Evolutionary conservation across 2,888 invertebrate species (phyloP).

Genomic region (Xanthorhoe designata): DNA sequence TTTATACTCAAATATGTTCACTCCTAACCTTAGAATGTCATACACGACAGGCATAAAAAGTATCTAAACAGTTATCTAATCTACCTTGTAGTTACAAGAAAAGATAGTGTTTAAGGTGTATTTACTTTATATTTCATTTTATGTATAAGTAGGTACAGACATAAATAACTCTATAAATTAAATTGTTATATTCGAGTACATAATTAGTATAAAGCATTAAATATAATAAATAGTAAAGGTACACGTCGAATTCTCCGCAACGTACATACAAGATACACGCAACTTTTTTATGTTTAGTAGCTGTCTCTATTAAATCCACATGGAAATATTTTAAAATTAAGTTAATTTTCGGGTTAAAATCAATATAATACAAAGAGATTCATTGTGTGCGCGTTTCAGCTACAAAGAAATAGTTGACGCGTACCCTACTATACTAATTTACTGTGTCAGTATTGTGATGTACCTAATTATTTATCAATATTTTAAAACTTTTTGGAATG

Average conservation of each 20-base stretch:
- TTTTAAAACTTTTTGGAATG: no score
- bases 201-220: neutral
- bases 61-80: constrained; percentile 11
- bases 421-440: no score
- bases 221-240: neutral
- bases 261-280: neutral
- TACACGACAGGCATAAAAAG: neutral
- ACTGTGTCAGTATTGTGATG: no score
- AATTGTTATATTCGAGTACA: constrained; percentile 18
- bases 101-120: constrained; percentile 17
- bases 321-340: no score
- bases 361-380: neutral
- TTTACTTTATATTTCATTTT: constrained; percentile 14
- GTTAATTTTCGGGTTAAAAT: neutral
- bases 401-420: no score
- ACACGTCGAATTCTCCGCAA: neutral
- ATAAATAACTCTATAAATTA: constrained; percentile 12
- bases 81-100: constrained; percentile 15
- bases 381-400: no score
- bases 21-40: neutral
- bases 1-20: no score
- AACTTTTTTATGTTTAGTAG: neutral
- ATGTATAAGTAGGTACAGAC: constrained; percentile 9
- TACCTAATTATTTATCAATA: no score
- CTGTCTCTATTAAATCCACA: neutral